Evolutionary conservation across 2,797 vertebrate genomes (phyloP).

Genomic region (Cheirogaleus major): DNA sequence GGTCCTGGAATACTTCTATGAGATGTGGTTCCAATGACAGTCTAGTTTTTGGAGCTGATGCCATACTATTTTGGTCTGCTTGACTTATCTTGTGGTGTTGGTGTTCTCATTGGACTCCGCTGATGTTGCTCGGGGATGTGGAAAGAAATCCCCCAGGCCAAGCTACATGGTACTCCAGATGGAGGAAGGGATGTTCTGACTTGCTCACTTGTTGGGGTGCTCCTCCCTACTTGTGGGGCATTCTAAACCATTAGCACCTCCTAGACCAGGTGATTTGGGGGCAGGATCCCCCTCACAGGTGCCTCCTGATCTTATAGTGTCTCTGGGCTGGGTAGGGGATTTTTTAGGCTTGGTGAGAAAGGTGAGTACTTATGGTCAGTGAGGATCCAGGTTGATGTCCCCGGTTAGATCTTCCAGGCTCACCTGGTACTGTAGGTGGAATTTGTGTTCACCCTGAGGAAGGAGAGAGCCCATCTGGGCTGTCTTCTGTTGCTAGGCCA

Average conservation of each 20-base stretch:
- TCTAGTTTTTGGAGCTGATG: too few relatives aligned
- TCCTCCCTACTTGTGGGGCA: background rate
- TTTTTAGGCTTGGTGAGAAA: background rate
- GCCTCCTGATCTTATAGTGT: background rate
- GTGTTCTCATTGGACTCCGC: background rate
- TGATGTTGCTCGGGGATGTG: background rate
- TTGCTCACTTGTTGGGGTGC: background rate
- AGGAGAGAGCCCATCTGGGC: background rate
- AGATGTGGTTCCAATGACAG: background rate
- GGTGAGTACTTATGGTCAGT: background rate
- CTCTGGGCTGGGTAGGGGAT: background rate
- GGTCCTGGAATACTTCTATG: background rate
- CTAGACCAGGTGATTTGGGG: background rate
- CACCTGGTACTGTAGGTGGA: background rate
- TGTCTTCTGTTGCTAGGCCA: background rate
- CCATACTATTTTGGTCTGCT: background rate
- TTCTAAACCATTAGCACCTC: background rate
- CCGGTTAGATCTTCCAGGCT: background rate
- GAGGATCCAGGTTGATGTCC: background rate
- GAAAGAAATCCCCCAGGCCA: too few relatives aligned
- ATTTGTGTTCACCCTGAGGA: background rate
- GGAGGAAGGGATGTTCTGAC: background rate
- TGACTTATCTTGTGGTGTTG: background rate
- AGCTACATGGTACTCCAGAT: background rate
- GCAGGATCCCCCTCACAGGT: background rate